Base-by-base conservation (phyloP, 2,113 vertebrate species). In the Otolemur garnettii region DNA sequence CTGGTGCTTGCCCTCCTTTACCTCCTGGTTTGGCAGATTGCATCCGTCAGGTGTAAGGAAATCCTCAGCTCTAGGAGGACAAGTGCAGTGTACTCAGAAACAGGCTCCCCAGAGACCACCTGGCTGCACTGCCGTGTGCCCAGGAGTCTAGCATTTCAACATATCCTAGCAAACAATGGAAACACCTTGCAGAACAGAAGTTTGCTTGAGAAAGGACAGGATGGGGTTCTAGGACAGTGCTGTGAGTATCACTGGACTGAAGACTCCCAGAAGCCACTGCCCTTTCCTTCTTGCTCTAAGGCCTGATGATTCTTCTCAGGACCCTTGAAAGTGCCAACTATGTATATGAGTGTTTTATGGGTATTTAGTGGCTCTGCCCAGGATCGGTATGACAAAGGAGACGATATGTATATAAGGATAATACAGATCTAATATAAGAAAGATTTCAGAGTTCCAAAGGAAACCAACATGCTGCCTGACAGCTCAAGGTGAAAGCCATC, bases 371-470 rank as follows among this genome's bases (percentile, higher is more conserved):
- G 60, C 55, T 66, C 81, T 68, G 55, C 53, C 26, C 11, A 2
- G 0, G 72, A 60, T 28, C 11, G 3, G 15, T 19, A 14, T 28
- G 22, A 17, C 14, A 81, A 26, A 50, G 55, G 75, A 53, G 30
- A n/a, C 12, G 24, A 45, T 45, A n/a, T 33, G 24, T 60, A 28
- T 13, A 5, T 21, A 84, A 19, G 38, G 53, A 55, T 50, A 18
- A 93, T 45, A 11, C 38, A 81, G 91, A 79, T 71, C 50, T 57
- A 62, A 60, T 1, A 6, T 5, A 80, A 91, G 45, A 72, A 93
- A 90, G n/a, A 30, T 15, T 84, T 92, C 93, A n/a, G 53, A 64
- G 33, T 87, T 91, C 45, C 83, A 45, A 82, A 82, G 80, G 62
- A 71, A 64, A 64, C 26, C 14, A 11, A 2, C 1, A 0, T n/a